These are phyloP conservation scores for Dermochelys coriacea DNA, from an alignment of 2,797 vertebrate species.

Conservation along the genomic window DNA sequence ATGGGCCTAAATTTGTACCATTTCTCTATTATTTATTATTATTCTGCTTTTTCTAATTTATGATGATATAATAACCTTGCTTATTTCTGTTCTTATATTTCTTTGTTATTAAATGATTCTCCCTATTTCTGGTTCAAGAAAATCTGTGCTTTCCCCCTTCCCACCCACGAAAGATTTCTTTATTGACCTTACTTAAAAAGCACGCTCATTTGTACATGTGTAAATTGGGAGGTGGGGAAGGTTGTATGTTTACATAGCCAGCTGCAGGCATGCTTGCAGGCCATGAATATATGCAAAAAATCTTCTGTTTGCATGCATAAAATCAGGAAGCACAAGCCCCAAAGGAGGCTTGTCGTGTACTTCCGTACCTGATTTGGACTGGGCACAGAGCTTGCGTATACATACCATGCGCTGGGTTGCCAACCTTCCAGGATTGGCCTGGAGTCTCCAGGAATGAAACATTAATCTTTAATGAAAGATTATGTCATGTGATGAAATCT, in stretches of 20 bases:
- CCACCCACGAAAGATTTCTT: background rate
- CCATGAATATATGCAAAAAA: background rate
- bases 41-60: background rate
- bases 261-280: background rate
- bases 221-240: background rate
- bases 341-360: background rate
- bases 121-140: background rate
- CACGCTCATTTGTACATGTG: background rate
- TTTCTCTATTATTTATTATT: fast-evolving
- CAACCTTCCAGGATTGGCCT: no score
- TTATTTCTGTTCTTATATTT: background rate
- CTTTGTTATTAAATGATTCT: background rate
- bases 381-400: background rate
- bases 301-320: background rate
- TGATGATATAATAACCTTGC: background rate
- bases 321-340: background rate
- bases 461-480: no score
- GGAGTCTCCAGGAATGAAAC: no score
- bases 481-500: no score
- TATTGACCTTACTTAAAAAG: background rate
- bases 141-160: background rate
- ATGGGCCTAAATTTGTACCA: background rate
- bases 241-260: background rate
- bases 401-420: background rate
- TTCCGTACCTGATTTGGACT: background rate